phyloP scores from a whole-genome alignment of 2,797 vertebrate genomes.

The Macroramphosus scolopax region DNA sequence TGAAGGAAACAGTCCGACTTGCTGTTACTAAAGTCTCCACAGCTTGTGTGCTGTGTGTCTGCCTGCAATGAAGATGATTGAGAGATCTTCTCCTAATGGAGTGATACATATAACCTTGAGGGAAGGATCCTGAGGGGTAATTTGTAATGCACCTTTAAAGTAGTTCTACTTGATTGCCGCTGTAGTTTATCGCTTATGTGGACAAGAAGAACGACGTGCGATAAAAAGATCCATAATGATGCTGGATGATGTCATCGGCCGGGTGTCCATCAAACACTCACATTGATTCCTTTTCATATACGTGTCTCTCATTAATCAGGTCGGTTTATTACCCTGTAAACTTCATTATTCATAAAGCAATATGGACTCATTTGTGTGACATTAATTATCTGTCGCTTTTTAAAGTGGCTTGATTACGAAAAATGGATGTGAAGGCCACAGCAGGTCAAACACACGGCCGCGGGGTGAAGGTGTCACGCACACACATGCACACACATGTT shows the following conservation, averaged over 20 bases:
- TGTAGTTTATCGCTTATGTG: background rate
- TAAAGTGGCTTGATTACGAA: no score
- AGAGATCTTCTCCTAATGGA: conserved; percentile 8
- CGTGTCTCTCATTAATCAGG: no score
- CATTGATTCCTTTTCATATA: background rate
- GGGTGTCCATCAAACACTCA: conserved; percentile 12
- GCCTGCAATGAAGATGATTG: conserved; percentile 14
- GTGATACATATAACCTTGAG: conserved; percentile 3
- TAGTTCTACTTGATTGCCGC: conserved; percentile 21
- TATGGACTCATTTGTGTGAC: no score
- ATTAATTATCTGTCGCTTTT: no score
- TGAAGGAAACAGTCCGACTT: conserved; percentile 5
- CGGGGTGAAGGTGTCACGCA: no score
- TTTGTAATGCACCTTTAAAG: conserved; percentile 22
- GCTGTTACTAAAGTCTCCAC: conserved; percentile 14
- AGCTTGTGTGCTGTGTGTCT: conserved; percentile 1
- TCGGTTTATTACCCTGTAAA: no score
- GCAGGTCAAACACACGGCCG: no score
- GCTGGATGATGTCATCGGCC: no score
- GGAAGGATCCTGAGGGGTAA: background rate
- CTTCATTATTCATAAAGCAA: no score
- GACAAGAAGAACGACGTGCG: background rate
- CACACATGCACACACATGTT: no score
- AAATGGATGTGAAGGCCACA: no score
- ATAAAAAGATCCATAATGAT: no score